Evolutionary conservation across 2,113 vertebrate species (phyloP).

Genomic region (Poeciliopsis turrubarensis): DNA sequence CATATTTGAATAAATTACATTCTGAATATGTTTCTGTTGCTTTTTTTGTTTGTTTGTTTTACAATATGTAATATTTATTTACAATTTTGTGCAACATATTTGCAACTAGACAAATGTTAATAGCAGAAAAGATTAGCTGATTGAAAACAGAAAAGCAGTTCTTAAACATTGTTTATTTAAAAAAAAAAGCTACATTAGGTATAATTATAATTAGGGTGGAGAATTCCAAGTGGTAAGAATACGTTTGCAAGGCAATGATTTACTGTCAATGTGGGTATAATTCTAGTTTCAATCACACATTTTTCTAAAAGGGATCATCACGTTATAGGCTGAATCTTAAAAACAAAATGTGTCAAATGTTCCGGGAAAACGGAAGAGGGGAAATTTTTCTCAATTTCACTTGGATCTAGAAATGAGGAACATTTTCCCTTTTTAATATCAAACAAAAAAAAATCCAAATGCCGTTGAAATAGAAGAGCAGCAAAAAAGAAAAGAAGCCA

Average conservation of each 20-base stretch:
- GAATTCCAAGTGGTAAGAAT: background rate
- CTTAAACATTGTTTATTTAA: background rate
- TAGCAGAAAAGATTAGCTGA: background rate
- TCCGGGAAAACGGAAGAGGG: background rate
- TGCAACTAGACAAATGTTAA: background rate
- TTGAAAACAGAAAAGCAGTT: background rate
- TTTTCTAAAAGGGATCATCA: background rate
- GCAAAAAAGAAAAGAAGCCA: background rate
- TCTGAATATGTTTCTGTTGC: conserved; percentile 23
- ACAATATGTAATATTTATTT: background rate
- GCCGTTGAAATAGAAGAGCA: background rate
- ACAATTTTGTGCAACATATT: background rate
- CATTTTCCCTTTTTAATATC: background rate
- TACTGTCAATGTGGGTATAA: too few relatives aligned
- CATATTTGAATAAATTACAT: conserved; percentile 61
- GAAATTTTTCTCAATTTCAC: background rate
- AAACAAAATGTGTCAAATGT: background rate
- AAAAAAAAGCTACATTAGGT: background rate
- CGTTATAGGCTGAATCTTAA: background rate
- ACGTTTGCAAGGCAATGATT: too few relatives aligned
- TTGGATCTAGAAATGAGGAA: background rate
- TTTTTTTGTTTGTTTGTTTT: background rate
- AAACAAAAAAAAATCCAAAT: background rate
- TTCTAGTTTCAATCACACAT: too few relatives aligned
- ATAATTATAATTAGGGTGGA: too few relatives aligned